Conservation (phyloP, 2,888 invertebrate species). For the Thymelicus lineola region DNA sequence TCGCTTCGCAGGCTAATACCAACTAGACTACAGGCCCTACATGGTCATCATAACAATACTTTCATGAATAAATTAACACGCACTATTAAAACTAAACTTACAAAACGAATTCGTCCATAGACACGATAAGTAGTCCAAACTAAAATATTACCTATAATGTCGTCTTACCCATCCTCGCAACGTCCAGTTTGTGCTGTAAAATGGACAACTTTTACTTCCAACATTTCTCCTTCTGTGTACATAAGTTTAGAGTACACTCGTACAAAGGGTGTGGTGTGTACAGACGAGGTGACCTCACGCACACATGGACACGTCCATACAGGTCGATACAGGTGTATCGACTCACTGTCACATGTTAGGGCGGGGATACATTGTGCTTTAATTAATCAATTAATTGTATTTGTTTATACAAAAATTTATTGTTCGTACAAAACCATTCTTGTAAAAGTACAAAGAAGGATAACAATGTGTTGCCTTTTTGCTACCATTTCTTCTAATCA, state of each 20-base stretch:
- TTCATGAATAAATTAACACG: not conserved
- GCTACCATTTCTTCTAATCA: too few relatives aligned
- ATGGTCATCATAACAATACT: too few relatives aligned
- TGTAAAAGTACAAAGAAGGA: too few relatives aligned
- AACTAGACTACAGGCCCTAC: too few relatives aligned
- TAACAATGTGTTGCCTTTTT: too few relatives aligned
- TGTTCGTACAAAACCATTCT: not conserved
- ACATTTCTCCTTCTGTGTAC: conserved; percentile 36
- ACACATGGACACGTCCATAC: conserved; percentile 67
- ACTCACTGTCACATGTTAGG: conserved; percentile 72
- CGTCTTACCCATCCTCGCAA: not conserved
- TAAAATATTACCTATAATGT: too few relatives aligned
- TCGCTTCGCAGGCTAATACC: too few relatives aligned
- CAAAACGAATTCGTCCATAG: too few relatives aligned
- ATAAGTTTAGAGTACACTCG: conserved; percentile 51
- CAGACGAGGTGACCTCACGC: conserved; percentile 74
- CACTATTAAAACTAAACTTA: not conserved
- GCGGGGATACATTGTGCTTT: conserved; percentile 46
- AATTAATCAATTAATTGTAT: not conserved
- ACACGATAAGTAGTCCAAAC: too few relatives aligned
- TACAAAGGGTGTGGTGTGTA: conserved; percentile 42
- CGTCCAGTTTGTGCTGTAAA: not conserved
- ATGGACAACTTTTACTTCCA: conserved; percentile 30
- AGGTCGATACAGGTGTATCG: too few relatives aligned
- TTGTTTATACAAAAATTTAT: too few relatives aligned